Conservation (phyloP, 1,140 invertebrate genomes). For the Liolophura sinensis region DNA sequence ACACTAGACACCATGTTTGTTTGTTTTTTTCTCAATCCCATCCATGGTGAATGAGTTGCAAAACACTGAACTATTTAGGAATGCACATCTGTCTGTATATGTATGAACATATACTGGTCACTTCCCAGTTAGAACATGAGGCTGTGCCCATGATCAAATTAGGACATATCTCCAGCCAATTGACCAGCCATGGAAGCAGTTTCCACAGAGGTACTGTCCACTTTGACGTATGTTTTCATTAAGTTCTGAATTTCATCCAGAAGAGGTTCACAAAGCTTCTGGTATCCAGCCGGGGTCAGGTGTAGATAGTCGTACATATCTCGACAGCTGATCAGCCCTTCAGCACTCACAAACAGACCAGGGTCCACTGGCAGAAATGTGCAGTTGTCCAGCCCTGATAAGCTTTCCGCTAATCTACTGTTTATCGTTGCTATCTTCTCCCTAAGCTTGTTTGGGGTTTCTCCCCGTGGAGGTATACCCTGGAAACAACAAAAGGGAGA, state of each 20-base stretch:
- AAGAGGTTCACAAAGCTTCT: constrained; percentile 64
- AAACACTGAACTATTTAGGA: too few species aligned
- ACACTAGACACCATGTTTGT: too few species aligned
- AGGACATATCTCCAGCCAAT: constrained; percentile 21
- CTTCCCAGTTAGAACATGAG: too few species aligned
- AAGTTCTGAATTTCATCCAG: constrained; percentile 54
- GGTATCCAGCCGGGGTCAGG: constrained; percentile 79
- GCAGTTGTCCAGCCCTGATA: constrained; percentile 65
- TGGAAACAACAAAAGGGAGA: constrained; percentile 60
- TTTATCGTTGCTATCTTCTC: constrained; percentile 78
- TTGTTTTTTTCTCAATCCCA: too few species aligned
- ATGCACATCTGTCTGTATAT: too few species aligned
- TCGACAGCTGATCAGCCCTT: constrained; percentile 79
- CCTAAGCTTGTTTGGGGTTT: constrained; percentile 77
- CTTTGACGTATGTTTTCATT: constrained; percentile 48
- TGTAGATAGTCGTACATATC: constrained; percentile 91
- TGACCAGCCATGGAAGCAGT: constrained; percentile 37
- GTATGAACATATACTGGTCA: too few species aligned
- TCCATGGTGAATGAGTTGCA: too few species aligned
- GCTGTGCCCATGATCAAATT: constrained; percentile 2
- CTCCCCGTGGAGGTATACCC: constrained; percentile 82
- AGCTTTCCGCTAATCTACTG: constrained; percentile 67
- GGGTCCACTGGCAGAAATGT: constrained; percentile 67
- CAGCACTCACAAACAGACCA: constrained; percentile 67
- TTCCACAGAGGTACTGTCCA: constrained; percentile 44